Base-by-base conservation (phyloP, 2,113 vertebrate genomes). In the Genyomyrus donnyi region DNA sequence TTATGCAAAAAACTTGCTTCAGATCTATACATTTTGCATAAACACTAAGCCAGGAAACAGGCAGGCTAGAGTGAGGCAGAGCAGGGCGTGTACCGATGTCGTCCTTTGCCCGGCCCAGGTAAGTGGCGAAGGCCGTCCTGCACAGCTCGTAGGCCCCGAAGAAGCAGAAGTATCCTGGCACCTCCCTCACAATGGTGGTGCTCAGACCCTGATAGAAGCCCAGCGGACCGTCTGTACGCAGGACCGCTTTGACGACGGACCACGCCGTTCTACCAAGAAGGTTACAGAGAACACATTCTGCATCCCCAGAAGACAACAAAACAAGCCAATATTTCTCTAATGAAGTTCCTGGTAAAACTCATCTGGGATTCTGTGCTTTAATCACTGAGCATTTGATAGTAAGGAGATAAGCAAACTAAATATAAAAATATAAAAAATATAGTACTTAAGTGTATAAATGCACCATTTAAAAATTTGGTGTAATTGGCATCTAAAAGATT, bases 101-200 rank as follows among this genome's bases (percentile, higher is more conserved):
- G 39, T 99, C 98, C 95, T 99, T 99, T 39, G 95, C 94, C 91
- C 96, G 97, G 83, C 96, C 96, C 94, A 95, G 92, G 88, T 97
- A 94, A 5, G 94, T 92, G 1, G 98, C 96, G 85, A 99, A 98
- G 91, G 96, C 91, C 0, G 97, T 96, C 90, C 97, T 96, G 92
- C 96, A 95, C 90, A 99, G 93, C 91, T 99, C 98, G 31, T 99
- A 99, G 53, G 96, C 97, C 1, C 98, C 98, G 0, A 99, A 99
- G 95, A 99, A 99, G 92, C 97, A 97, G 95, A 99, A 99, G 92
- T 99, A 99, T 21, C 98, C 98, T 0, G 98, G 98, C 17, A 99
- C 96, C 93, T 99, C 98, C 91, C 98, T 94, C 92, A 98, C 97
- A 86, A 99, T 96, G 88, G 98, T 99, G 92, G 98, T 97, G 31